Conservation (phyloP, 2,113 vertebrate genomes). For the Oophaga pumilio region DNA sequence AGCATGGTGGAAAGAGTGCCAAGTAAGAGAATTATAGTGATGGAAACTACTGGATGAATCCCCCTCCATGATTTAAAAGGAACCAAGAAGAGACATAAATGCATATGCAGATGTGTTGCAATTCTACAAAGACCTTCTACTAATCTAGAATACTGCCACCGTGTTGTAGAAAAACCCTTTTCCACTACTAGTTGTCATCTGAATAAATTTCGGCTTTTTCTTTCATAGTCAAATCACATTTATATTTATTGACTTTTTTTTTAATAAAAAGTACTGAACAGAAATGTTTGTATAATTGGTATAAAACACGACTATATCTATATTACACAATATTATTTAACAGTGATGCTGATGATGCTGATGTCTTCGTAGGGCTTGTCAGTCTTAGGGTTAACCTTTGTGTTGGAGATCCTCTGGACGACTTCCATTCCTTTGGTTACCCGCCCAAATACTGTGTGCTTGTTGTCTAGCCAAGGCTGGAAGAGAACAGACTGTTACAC, state of each 20-base stretch:
- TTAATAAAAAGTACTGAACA: not conserved
- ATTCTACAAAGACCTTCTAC: too few relatives aligned
- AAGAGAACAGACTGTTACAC: constrained; percentile 47
- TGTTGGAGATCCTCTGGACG: constrained; percentile 95
- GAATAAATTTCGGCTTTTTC: not conserved
- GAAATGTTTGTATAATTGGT: not conserved
- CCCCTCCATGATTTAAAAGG: too few relatives aligned
- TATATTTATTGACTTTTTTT: not conserved
- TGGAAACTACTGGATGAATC: too few relatives aligned
- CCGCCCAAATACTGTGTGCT: constrained; percentile 95
- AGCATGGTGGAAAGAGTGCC: too few relatives aligned
- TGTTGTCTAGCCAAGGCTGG: constrained; percentile 98
- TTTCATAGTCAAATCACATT: not conserved
- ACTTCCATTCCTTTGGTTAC: constrained; percentile 98
- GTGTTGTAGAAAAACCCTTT: too few relatives aligned
- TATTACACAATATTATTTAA: constrained; percentile 76
- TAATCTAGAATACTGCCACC: too few relatives aligned
- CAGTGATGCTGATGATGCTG: constrained; percentile 97
- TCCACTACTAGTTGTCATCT: too few relatives aligned
- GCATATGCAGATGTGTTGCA: too few relatives aligned
- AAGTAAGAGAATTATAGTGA: too few relatives aligned
- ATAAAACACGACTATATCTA: constrained; percentile 36
- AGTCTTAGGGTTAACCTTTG: constrained; percentile 96
- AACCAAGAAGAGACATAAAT: too few relatives aligned
- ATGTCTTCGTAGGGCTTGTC: constrained; percentile 98